Base-by-base conservation (phyloP, 2,113 vertebrate genomes). In the Mus musculus region DNA sequence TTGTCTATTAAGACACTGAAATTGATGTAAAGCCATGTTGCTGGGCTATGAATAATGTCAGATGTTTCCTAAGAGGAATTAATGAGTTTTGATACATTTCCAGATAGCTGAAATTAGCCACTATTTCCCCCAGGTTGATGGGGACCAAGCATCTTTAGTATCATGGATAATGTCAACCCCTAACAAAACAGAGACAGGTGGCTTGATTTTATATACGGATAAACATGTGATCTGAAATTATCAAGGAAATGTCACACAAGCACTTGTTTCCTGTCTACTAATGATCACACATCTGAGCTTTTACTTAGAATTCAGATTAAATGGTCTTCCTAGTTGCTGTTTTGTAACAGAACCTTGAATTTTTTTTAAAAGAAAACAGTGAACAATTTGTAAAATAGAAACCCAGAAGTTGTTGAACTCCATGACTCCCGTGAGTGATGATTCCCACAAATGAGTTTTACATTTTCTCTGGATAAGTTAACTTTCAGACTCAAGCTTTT, bases 1-100 rank as follows among this genome's bases (percentile, higher is more conserved):
- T 91, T 95, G 95, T 87, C 95, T 94, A 89, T 91, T 92, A 96
- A 97, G 93, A 88, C 89, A 75, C 1, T 73, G 75, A 92, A 96
- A 89, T 69, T 73, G 73, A 90, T 87, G 42, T 52, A 78, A 82
- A 95, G 67, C 36, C 71, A 49, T 92, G 81, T 69, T 73, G 26
- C 12, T 69, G n/a, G 39, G 42, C 72, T 92, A n/a, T 90, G 54
- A 82, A 90, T 92, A 87, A 96, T 49, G 72, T 94, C 96, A 96
- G 95, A 94, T 96, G 88, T 95, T 97, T 97, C 71, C 59, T 69
- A 91, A 96, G 93, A 88, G 85, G 90, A 95, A 88, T 75, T n/a
- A 80, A 88, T 91, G 86, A 87, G 28, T 61, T 97, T 87, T 97
- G 96, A 89, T 26, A 49, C 76, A 82, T 90, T 96, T 95, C 90